These are phyloP conservation scores for Cottoperca gobio DNA, from an alignment of 2,797 vertebrate genomes.

Conservation along the genomic window DNA sequence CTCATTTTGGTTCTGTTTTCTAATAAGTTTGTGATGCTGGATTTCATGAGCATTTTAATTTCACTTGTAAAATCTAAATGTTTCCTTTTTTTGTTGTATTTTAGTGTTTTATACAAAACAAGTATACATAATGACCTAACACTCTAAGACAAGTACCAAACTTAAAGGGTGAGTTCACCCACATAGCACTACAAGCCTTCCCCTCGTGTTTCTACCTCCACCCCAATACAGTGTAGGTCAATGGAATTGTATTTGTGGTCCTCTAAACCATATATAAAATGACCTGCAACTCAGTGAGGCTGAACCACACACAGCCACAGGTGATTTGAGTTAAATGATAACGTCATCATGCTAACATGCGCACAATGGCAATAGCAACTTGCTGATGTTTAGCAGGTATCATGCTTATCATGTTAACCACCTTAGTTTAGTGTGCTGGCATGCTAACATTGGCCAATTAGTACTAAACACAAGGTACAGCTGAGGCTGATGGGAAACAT, in stretches of 20 bases:
- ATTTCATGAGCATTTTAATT: constrained; percentile 12
- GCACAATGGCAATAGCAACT: too few species aligned
- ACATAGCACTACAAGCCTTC: neutral
- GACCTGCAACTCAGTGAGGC: neutral
- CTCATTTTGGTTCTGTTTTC: constrained; percentile 3
- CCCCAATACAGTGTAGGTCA: neutral
- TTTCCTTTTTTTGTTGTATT: neutral
- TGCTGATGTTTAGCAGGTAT: too few species aligned
- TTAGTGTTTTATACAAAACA: neutral
- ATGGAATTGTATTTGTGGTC: neutral
- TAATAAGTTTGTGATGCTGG: constrained; percentile 1
- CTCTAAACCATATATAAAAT: neutral
- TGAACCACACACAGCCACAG: neutral
- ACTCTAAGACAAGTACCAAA: neutral
- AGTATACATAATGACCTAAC: neutral
- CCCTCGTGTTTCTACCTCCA: neutral
- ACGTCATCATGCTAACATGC: neutral
- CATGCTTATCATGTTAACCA: too few species aligned
- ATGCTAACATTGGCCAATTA: neutral
- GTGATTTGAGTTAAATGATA: neutral
- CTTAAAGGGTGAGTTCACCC: neutral
- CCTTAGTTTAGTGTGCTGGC: rapidly evolving
- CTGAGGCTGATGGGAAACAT: neutral
- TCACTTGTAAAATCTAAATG: neutral
- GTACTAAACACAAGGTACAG: neutral